These are phyloP conservation scores for Gymnothorax reevesii DNA, from an alignment of 2,797 vertebrate genomes.

Conservation along the genomic window DNA sequence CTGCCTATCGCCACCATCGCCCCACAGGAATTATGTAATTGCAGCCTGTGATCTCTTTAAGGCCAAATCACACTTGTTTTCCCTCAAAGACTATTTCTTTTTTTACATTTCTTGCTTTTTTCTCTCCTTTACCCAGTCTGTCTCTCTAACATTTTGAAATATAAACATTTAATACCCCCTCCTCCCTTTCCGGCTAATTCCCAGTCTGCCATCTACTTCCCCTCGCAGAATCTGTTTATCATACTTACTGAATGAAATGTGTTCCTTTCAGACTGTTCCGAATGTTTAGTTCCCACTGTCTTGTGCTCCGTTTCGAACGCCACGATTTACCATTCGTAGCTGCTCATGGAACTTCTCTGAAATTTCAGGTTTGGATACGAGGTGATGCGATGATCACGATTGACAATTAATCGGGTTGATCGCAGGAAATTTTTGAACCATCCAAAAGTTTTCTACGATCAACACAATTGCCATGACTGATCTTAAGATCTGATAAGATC, in stretches of 20 bases:
- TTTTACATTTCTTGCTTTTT: conserved; percentile 74
- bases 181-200: conserved; percentile 37
- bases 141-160: conserved; percentile 69
- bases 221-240: conserved; percentile 11
- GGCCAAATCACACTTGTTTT: conserved; percentile 72
- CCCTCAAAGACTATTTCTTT: conserved; percentile 86
- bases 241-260: conserved; percentile 19
- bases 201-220: conserved; percentile 26
- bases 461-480: too few species aligned
- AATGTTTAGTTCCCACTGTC: too few species aligned
- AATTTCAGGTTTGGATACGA: too few species aligned
- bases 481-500: too few species aligned
- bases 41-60: conserved; percentile 87
- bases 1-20: conserved; percentile 86
- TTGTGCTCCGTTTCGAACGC: too few species aligned
- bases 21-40: conserved; percentile 97
- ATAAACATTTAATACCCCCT: conserved; percentile 64
- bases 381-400: too few species aligned
- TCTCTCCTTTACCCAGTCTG: conserved; percentile 41
- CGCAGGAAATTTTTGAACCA: too few species aligned
- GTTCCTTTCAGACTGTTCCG: background rate
- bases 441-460: too few species aligned
- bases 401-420: too few species aligned
- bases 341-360: too few species aligned
- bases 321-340: too few species aligned